Base-by-base conservation (phyloP, 2,797 vertebrate genomes). In the Fundulus diaphanus region DNA sequence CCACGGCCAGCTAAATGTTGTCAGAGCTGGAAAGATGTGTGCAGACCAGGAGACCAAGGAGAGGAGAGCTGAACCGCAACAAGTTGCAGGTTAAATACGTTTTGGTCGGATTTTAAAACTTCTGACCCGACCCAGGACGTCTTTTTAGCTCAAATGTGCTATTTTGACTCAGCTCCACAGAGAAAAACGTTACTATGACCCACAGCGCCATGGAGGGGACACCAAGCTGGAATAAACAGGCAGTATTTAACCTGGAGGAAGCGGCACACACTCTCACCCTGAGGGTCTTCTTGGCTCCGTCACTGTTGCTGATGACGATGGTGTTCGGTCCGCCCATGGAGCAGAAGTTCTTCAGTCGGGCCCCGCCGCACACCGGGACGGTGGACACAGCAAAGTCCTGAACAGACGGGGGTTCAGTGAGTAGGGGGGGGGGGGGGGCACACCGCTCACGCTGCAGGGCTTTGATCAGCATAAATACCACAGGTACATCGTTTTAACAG, bases 341-440 rank as follows among this genome's bases (percentile, higher is more conserved):
- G 67, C 97, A 98, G 91, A 98, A 92, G 87, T 96, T 95, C 67
- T 96, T 97, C 85, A 98, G 94, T 12, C 97, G 95, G 71, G 91
- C 93, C 44, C 95, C 93, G 16, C 96, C 95, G 6, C 91, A 94
- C 42, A 98, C 95, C 0, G 96, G 96, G 54, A 98, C 96, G 0
- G 96, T 97, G 82, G 97, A 98, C 71, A 98, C 97, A 0, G 96
- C 96, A 78, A 97, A 98, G 90, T 98, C 97, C 97, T 98, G 83
- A 35, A 74, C 49, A 73, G 16, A 83, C 18, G 44, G 46, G 73
- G 52, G 57, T 16, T 22, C 4, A 74, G n/a, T n/a, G n/a, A n/a
- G n/a, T n/a, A n/a, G n/a, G n/a, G n/a, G n/a, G n/a, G n/a, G n/a
- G n/a, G n/a, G n/a, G n/a, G n/a, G n/a, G n/a, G n/a, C n/a, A n/a